Percentiles rank a stretch among this genome's conserved stretches.
Conservation (phyloP, 2,888 invertebrate species). For the Embidobia sp. region DNA sequence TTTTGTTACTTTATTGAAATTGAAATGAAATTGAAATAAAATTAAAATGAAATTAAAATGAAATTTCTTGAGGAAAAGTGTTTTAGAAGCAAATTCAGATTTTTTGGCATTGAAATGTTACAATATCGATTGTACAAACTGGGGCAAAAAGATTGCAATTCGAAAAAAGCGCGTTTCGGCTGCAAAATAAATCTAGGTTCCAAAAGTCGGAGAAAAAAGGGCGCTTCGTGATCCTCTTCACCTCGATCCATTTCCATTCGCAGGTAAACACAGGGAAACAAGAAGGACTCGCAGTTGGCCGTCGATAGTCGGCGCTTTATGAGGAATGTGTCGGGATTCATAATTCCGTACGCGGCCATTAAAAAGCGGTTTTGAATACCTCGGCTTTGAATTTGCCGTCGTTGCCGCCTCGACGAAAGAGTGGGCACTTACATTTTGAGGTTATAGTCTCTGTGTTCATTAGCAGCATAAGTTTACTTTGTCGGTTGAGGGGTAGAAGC, state of each 20-base stretch:
- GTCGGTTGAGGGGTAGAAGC: conserved; percentile 44
- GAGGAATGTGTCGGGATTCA: conserved; percentile 40
- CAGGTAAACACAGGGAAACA: conserved; percentile 17
- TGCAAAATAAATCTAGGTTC: too few species aligned
- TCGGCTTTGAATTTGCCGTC: conserved; percentile 52
- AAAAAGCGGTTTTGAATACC: conserved; percentile 46
- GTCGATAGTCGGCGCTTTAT: conserved; percentile 41
- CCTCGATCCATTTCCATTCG: conserved; percentile 27
- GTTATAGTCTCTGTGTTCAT: conserved; percentile 76
- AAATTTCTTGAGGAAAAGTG: too few species aligned
- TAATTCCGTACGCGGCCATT: conserved; percentile 30
- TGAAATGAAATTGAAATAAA: too few species aligned
- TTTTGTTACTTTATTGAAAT: too few species aligned
- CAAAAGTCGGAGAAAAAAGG: too few species aligned
- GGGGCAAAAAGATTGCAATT: too few species aligned
- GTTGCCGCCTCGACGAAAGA: conserved; percentile 64
- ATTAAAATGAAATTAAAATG: too few species aligned
- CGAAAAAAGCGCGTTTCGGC: too few species aligned
- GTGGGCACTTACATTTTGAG: conserved; percentile 75
- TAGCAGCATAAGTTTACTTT: conserved; percentile 76
- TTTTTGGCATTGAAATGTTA: too few species aligned
- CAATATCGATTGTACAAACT: too few species aligned
- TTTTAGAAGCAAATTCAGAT: too few species aligned
- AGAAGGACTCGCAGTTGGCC: not conserved
- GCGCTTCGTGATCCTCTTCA: conserved; percentile 13